Conservation (phyloP, 2,113 vertebrate genomes). For the Thunnus maccoyii region DNA sequence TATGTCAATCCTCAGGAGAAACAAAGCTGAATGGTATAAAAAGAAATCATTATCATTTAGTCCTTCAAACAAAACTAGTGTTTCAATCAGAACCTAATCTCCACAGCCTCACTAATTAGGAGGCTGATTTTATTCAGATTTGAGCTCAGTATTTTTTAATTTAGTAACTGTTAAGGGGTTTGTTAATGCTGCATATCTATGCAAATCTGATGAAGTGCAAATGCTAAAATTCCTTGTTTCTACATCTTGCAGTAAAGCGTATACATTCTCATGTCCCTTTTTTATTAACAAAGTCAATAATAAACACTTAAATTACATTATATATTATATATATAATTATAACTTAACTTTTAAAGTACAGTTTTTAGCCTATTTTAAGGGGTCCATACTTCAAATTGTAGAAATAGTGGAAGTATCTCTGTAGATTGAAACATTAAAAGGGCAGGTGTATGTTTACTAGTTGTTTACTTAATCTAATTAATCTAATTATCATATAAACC, state of each 20-base stretch:
- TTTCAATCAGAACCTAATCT: slow-evolving; percentile 35
- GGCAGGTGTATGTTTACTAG: background rate
- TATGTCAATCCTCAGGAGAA: slow-evolving; percentile 31
- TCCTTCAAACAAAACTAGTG: slow-evolving; percentile 28
- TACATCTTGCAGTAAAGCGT: background rate
- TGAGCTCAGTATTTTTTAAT: background rate
- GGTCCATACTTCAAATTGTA: too few species aligned
- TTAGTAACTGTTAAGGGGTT: background rate
- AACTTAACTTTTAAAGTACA: too few species aligned
- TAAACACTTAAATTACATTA: too few species aligned
- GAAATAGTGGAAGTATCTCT: too few species aligned
- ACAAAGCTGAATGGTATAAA: slow-evolving; percentile 26
- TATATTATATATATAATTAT: too few species aligned
- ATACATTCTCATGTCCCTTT: too few species aligned
- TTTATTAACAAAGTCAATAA: too few species aligned
- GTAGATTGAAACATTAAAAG: too few species aligned
- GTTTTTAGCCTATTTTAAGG: too few species aligned
- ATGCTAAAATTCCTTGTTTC: background rate
- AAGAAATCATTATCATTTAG: slow-evolving; percentile 42
- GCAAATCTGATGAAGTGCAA: background rate
- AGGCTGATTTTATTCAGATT: slow-evolving; percentile 5
- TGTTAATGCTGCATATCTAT: background rate
- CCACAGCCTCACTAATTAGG: slow-evolving; percentile 7
- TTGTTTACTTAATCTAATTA: too few species aligned
- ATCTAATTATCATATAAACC: background rate